Conservation (phyloP, 1,140 invertebrate species). For the Teleopsis dalmanni region DNA sequence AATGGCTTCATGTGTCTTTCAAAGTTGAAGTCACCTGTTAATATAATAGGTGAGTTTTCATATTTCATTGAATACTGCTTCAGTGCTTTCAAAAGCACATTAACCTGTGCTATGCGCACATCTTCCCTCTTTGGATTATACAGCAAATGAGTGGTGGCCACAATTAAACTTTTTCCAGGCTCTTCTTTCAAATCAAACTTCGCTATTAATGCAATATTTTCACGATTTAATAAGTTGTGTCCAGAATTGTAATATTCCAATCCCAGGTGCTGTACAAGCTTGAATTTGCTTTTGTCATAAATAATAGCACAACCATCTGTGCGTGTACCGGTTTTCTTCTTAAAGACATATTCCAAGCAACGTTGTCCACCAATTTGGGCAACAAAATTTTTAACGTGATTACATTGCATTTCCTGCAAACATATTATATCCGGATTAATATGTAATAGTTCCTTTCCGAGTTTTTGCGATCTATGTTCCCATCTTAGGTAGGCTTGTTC, state of each 20-base stretch:
- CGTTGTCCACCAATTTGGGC: slow-evolving; percentile 13
- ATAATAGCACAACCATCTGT: slow-evolving; percentile 80
- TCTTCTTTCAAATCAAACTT: slow-evolving; percentile 55
- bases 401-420: slow-evolving; percentile 64
- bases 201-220: slow-evolving; percentile 80
- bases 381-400: slow-evolving; percentile 51
- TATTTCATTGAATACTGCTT: slow-evolving; percentile 56
- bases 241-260: slow-evolving; percentile 52
- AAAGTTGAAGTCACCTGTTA: slow-evolving; percentile 88
- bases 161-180: slow-evolving; percentile 50
- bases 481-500: slow-evolving; percentile 56
- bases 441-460: slow-evolving; percentile 64
- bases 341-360: slow-evolving; percentile 58
- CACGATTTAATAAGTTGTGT: slow-evolving; percentile 57
- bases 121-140: slow-evolving; percentile 86
- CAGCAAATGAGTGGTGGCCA: slow-evolving; percentile 91
- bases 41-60: slow-evolving; percentile 56
- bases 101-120: slow-evolving; percentile 77
- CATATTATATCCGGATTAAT: slow-evolving; percentile 63
- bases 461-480: slow-evolving; percentile 57
- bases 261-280: slow-evolving; percentile 51
- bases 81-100: slow-evolving; percentile 73
- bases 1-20: slow-evolving; percentile 64
- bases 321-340: slow-evolving; percentile 62
- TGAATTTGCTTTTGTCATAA: slow-evolving; percentile 59